Conservation (phyloP, 2,888 invertebrate species). For the Neuroscelio doddi region DNA sequence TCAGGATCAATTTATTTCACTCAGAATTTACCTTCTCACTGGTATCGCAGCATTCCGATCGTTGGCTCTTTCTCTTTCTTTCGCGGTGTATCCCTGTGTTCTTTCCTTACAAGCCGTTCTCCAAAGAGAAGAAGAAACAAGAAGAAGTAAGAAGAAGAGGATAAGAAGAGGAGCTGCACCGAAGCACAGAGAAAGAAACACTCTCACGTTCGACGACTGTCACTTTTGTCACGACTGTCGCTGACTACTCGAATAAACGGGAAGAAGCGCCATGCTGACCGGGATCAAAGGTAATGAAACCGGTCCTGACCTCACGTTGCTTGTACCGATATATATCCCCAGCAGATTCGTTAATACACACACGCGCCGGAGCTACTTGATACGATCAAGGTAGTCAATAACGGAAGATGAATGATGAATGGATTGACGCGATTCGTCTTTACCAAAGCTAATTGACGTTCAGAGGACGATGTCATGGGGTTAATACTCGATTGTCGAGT, state of each 20-base stretch:
- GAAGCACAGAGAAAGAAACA: constrained; percentile 13
- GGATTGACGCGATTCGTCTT: constrained; percentile 22
- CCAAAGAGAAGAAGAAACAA: constrained; percentile 23
- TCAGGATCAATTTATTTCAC: constrained; percentile 24
- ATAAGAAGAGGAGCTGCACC: constrained; percentile 14
- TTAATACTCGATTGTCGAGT: not conserved
- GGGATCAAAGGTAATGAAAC: constrained; percentile 50
- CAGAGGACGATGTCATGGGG: constrained; percentile 15
- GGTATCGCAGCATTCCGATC: constrained; percentile 61
- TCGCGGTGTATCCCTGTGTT: constrained; percentile 15
- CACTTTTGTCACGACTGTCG: constrained; percentile 43
- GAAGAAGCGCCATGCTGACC: constrained; percentile 48
- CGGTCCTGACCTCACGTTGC: constrained; percentile 33
- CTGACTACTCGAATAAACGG: constrained; percentile 12
- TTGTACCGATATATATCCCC: constrained; percentile 6
- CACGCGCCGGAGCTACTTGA: constrained; percentile 20
- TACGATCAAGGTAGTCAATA: too few species aligned
- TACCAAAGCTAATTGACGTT: constrained; percentile 29
- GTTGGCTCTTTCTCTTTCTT: constrained; percentile 16
- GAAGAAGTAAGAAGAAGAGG: constrained; percentile 15
- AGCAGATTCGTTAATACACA: not conserved
- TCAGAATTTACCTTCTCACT: constrained; percentile 60
- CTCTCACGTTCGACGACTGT: constrained; percentile 47
- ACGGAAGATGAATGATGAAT: constrained; percentile 22
- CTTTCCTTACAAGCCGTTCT: constrained; percentile 15